Evolutionary conservation across 64 coral and sea anemone species (phyloP).

Genomic region (Stichodactyla mertensii): DNA sequence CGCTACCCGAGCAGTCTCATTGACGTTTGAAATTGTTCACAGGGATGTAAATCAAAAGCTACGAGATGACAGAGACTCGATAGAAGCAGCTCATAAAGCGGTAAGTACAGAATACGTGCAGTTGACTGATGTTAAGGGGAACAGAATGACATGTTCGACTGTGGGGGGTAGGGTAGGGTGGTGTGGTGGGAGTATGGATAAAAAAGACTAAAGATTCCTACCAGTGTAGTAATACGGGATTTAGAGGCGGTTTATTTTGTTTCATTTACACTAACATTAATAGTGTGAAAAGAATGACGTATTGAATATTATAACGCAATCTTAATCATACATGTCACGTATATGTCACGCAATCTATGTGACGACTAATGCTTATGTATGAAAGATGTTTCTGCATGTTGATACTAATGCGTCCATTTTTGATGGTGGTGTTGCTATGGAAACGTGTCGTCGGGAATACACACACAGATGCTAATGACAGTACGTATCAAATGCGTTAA

Average conservation of each 20-base stretch:
- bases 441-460: slow-evolving; percentile 27
- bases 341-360: background rate
- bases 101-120: slow-evolving; percentile 44
- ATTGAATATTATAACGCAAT: background rate
- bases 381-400: slow-evolving; percentile 2
- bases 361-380: slow-evolving; percentile 23
- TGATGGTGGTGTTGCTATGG: slow-evolving; percentile 24
- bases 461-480: slow-evolving; percentile 64
- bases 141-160: background rate
- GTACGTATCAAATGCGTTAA: slow-evolving; percentile 46
- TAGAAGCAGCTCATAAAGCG: slow-evolving; percentile 92
- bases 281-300: background rate
- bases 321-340: slow-evolving; percentile 13
- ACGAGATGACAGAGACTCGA: slow-evolving; percentile 88
- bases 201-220: background rate
- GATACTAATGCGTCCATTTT: slow-evolving; percentile 9
- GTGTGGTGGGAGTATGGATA: background rate
- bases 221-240: background rate
- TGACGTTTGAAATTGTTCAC: background rate
- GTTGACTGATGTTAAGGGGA: background rate
- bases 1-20: background rate
- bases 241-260: background rate
- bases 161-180: background rate
- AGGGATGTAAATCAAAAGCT: slow-evolving; percentile 99
- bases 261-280: background rate